Conservation (phyloP, 2,888 invertebrate genomes). For the Orchesellides sinensis region DNA sequence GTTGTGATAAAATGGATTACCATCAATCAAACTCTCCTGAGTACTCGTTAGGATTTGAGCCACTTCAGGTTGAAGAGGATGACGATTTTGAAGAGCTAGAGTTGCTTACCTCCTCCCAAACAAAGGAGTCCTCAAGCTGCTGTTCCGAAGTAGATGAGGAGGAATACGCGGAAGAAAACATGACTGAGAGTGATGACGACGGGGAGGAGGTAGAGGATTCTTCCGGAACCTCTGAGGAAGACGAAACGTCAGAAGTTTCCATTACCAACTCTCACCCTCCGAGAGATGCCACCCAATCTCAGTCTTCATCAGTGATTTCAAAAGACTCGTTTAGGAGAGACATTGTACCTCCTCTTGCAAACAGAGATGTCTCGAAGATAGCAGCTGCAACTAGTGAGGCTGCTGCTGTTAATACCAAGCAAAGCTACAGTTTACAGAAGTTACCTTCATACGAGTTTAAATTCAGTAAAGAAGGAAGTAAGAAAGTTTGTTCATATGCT, state of each 20-base stretch:
- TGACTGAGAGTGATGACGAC: slow-evolving; percentile 41
- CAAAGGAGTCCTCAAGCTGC: slow-evolving; percentile 45
- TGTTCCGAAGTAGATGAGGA: slow-evolving; percentile 52
- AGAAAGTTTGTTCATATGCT: slow-evolving; percentile 5
- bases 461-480: slow-evolving; percentile 54
- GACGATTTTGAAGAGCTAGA: slow-evolving; percentile 37
- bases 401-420: slow-evolving; percentile 1
- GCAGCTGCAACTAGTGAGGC: background rate
- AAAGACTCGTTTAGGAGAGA: slow-evolving; percentile 30
- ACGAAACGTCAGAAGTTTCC: slow-evolving; percentile 45
- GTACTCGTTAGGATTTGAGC: slow-evolving; percentile 70
- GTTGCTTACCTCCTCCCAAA: slow-evolving; percentile 18
- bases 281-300: slow-evolving; percentile 52
- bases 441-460: slow-evolving; percentile 74
- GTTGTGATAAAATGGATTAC: slow-evolving; percentile 40
- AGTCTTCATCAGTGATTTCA: slow-evolving; percentile 33
- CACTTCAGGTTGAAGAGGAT: slow-evolving; percentile 70
- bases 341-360: slow-evolving; percentile 3
- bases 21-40: slow-evolving; percentile 35
- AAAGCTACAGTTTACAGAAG: slow-evolving; percentile 69
- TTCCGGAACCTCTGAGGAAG: slow-evolving; percentile 56
- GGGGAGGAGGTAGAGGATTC: slow-evolving; percentile 53
- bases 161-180: slow-evolving; percentile 24
- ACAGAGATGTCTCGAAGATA: slow-evolving; percentile 44
- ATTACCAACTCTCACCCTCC: slow-evolving; percentile 39